Conservation (phyloP, 2,888 invertebrate genomes). For the Folsomia manolachei region DNA sequence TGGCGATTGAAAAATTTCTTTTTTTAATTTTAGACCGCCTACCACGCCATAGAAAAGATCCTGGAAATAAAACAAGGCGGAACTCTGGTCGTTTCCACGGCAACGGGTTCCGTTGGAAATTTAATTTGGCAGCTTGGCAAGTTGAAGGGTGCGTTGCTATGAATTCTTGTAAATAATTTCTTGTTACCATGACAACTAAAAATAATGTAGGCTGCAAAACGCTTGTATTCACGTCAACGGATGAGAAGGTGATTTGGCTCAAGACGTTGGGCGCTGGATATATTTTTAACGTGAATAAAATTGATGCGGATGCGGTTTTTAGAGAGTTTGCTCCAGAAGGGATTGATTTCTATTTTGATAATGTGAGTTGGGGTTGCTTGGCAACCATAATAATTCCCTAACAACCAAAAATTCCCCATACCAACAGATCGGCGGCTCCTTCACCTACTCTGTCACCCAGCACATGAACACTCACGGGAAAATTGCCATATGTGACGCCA, state of each 20-base stretch:
- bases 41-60: conserved; percentile 70
- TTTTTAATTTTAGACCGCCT: conserved; percentile 56
- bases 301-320: conserved; percentile 23
- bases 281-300: conserved; percentile 33
- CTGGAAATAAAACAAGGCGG: conserved; percentile 70
- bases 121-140: conserved; percentile 70
- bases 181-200: too few relatives aligned
- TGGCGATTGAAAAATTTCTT: not conserved
- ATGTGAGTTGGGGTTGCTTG: too few relatives aligned
- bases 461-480: conserved; percentile 9
- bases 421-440: conserved; percentile 9
- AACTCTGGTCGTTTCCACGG: conserved; percentile 69
- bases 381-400: not conserved
- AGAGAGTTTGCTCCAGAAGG: conserved; percentile 33
- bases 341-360: conserved; percentile 36
- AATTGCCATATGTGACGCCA: conserved; percentile 15
- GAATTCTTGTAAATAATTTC: not conserved
- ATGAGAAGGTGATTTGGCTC: conserved; percentile 17
- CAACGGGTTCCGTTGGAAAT: conserved; percentile 61
- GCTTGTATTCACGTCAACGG: not conserved
- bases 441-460: conserved; percentile 8
- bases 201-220: conserved; percentile 3
- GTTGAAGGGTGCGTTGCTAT: conserved; percentile 60
- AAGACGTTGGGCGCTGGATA: conserved; percentile 29
- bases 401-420: not conserved